Evolutionary conservation across 53 echinoderm and acorn worm genomes (phyloP), one percentile per base, ranked within the genome.

Genomic region (Glandiceps talaboti): DNA sequence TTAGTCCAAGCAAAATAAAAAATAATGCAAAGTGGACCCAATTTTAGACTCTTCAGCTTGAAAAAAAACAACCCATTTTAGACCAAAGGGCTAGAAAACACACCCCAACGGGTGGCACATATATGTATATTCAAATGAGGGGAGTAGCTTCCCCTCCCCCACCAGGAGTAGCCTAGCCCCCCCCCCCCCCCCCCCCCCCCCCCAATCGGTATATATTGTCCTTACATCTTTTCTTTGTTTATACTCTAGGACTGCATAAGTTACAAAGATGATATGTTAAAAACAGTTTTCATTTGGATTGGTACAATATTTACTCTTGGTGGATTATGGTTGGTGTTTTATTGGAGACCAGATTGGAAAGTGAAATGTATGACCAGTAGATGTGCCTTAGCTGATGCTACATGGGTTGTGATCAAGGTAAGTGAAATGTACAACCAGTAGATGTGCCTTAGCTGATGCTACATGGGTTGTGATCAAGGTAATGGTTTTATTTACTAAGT

Each of bases 261-360:
- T 10, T 88, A 84, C 77, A 79, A 73, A 72, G 73, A 28, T 0
- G 81, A 75, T 32, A 25, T 26, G 6, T 27, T 74, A 0, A 76
- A 33, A 30, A 29, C 28, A 0, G 29, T 84, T 0, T 1, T 81
- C 12, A 80, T 77, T 33, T 84, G 74, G 33, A 26, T 84, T 31
- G 31, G 31, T 74, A 80, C 33, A 20, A 30, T 84, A 1, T 33
- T 84, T 20, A 77, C 88, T 14, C 27, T 77, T 14, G 88, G 88
- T 29, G 77, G 84, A 30, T 14, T 88, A 1, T 82, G 85, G 28
- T 83, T 88, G 14, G 77, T 88, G 6, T 88, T 88, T 33, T 84
- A 88, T 64, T 88, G 88, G 88, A 88, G 83, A 64, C 45, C 31
- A 33, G 84, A 84, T 12, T 88, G 88, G 88, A 73, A 77, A 29